Percentiles rank a stretch among this genome's conserved stretches.
phyloP scores from a whole-genome alignment of 1,140 invertebrate genomes.

The Drosophila grimshawi region DNA sequence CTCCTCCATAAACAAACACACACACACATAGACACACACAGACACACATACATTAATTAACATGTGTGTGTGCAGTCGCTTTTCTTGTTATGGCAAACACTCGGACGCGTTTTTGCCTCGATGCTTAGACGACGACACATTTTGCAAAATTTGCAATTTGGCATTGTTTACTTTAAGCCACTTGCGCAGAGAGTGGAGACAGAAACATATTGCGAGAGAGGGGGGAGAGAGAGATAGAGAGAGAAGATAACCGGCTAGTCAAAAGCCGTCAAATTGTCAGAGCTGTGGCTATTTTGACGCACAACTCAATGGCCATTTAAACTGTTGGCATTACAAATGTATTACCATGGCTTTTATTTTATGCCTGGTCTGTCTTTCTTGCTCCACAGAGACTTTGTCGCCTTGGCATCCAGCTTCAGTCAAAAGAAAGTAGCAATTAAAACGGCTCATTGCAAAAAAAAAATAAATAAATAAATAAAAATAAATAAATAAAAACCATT shows the following conservation, averaged over 20 bases:
- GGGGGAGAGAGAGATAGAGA: neutral
- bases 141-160: constrained; percentile 66
- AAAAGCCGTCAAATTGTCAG: constrained; percentile 60
- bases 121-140: constrained; percentile 12
- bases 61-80: constrained; percentile 4
- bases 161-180: constrained; percentile 63
- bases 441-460: constrained; percentile 51
- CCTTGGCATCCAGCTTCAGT: constrained; percentile 5
- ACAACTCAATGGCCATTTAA: constrained; percentile 63
- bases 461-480: constrained; percentile 46
- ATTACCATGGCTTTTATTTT: constrained; percentile 52
- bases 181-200: constrained; percentile 19
- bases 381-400: constrained; percentile 25
- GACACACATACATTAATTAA: constrained; percentile 6
- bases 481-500: constrained; percentile 33
- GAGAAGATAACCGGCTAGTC: constrained; percentile 56
- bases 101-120: neutral
- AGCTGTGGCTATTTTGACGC: constrained; percentile 59
- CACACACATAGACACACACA: neutral
- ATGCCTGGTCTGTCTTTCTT: constrained; percentile 35
- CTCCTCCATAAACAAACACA: constrained; percentile 25
- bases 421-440: constrained; percentile 77
- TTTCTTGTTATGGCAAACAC: constrained; percentile 39
- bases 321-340: constrained; percentile 57
- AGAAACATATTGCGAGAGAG: neutral